Evolutionary conservation across 2,797 vertebrate species (phyloP).

Genomic region (Monodelphis domestica): DNA sequence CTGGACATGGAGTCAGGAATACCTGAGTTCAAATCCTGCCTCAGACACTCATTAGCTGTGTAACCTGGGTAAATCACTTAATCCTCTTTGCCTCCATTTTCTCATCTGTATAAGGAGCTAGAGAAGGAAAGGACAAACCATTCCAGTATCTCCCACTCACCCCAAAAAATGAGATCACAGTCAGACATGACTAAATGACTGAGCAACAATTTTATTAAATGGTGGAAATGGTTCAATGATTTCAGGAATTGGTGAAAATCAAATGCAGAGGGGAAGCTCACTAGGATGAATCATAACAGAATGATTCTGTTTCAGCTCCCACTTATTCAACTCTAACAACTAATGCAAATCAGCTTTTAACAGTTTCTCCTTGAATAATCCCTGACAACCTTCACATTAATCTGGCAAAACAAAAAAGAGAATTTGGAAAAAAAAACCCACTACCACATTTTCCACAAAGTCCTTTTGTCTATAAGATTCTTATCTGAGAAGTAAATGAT

Average conservation of each 20-base stretch:
- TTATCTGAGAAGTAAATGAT: slow-evolving; percentile 27
- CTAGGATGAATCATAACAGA: not conserved
- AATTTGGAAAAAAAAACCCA: not conserved
- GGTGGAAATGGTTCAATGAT: not conserved
- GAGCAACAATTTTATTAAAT: not conserved
- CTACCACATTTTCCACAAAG: not conserved
- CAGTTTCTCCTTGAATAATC: not conserved
- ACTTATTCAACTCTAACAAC: not conserved
- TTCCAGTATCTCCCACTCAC: too few species aligned
- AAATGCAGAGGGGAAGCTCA: not conserved
- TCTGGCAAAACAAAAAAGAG: slow-evolving; percentile 11
- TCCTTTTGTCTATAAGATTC: not conserved
- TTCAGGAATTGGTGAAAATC: not conserved
- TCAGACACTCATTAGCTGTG: too few species aligned
- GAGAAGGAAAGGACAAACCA: too few species aligned
- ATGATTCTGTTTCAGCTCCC: not conserved
- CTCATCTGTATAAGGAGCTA: too few species aligned
- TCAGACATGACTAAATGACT: too few species aligned
- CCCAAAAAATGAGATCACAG: too few species aligned
- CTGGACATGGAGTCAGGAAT: too few species aligned
- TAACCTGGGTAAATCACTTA: too few species aligned
- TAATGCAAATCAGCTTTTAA: not conserved
- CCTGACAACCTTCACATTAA: not conserved
- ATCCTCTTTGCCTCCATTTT: too few species aligned
- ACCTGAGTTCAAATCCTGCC: too few species aligned